A percentile compares a stretch with the other conserved stretches of the same genome.
phyloP scores from a whole-genome alignment of 2,888 invertebrate genomes.

The Aphodius granarius region DNA sequence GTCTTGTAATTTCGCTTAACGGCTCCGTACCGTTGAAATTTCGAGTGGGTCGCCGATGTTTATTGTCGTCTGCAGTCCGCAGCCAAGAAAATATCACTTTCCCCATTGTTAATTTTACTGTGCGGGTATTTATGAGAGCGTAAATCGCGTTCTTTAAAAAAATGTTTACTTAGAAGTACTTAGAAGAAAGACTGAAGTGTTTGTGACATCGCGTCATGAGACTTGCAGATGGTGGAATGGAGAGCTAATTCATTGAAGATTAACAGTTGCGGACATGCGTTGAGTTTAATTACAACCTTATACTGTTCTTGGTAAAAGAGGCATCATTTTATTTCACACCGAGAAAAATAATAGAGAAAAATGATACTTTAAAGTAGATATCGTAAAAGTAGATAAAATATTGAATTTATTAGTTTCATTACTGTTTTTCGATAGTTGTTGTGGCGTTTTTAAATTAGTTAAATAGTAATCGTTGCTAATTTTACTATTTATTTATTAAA shows the following conservation, averaged over 20 bases:
- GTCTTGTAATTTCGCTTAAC: neutral
- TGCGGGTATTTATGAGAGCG: neutral
- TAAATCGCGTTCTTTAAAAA: neutral
- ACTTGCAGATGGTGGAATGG: neutral
- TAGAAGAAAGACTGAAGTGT: neutral
- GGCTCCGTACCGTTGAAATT: neutral
- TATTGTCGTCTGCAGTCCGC: neutral
- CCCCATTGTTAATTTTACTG: neutral
- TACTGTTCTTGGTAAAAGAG: no score
- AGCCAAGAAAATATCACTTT: neutral
- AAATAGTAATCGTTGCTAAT: no score
- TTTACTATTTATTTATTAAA: no score
- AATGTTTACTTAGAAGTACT: neutral
- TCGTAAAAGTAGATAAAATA: no score
- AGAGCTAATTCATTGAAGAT: neutral
- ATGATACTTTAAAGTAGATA: no score
- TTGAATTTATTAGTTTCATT: no score
- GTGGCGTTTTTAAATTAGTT: no score
- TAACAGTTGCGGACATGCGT: neutral
- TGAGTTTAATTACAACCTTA: neutral
- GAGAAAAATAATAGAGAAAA: no score
- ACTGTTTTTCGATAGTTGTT: no score
- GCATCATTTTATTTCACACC: no score
- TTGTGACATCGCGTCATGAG: neutral
- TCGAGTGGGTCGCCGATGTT: neutral